Evolutionary conservation across 2,797 vertebrate genomes (phyloP), one percentile per base, ranked within the genome.

Genomic region (Taenioides sp.): DNA sequence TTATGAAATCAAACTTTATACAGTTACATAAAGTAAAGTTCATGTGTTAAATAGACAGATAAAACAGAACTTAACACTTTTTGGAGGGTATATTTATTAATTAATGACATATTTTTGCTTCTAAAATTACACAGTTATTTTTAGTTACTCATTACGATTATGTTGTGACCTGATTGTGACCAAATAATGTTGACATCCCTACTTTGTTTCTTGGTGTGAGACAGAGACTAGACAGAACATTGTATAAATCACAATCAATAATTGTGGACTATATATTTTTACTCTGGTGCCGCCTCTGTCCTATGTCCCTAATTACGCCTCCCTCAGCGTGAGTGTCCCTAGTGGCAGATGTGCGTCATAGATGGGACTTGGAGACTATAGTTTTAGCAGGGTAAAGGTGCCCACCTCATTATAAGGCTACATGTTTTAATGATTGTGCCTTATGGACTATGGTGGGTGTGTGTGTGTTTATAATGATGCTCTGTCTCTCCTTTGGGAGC

Each of bases 361-460:
- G 80, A 71, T 79, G 77, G 55, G 76, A 76, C 84, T 86, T 64
- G 57, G 57, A 12, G 14, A 59, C 57, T 22, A 59, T 23, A 59
- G 25, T 28, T 59, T 59, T 57, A 23, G 54, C 54, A 57, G 54
- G 54, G n/a, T 87, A 86, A 79, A 84, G 90, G 87, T 90, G 88
- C 81, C 88, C 85, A 89, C 86, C 87, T 91, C 88, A 90, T 90
- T 91, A 91, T 84, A 85, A 81, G 81, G 82, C 81, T 83, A 80
- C 82, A 80, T 77, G 78, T 77, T 89, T 79, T 90, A 89, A 89
- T 89, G 87, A 89, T 87, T 79, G 77, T 70, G 70, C 64, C 74
- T 57, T 80, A 76, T 70, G 59, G 67, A 23, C 23, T 31, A 49
- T 73, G 60, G 57, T 75, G 49, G 72, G 61, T 72, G 57, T 84